These are phyloP conservation scores for Epinephelus moara DNA, from an alignment of 2,113 vertebrate genomes.

Conservation along the genomic window DNA sequence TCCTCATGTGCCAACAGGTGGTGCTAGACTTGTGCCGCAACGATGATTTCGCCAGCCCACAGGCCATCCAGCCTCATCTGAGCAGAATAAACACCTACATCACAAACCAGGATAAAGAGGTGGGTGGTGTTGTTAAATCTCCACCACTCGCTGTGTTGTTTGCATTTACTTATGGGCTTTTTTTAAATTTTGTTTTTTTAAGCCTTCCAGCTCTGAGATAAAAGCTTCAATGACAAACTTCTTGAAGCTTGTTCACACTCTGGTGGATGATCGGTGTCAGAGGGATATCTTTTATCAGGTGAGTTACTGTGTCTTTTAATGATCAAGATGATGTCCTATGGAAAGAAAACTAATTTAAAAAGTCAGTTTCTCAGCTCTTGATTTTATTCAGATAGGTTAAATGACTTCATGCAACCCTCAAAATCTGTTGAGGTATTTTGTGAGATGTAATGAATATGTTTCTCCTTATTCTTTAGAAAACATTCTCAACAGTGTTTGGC, in stretches of 20 bases:
- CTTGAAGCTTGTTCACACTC: constrained; percentile 42
- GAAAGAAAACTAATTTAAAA: background rate
- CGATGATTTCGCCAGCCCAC: constrained; percentile 20
- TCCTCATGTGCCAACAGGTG: constrained; percentile 44
- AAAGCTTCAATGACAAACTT: constrained; percentile 41
- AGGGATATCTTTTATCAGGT: constrained; percentile 62
- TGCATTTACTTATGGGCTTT: background rate
- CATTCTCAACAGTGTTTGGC: constrained; percentile 76
- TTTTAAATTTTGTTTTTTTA: background rate
- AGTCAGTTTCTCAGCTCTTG: background rate
- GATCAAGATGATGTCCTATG: background rate
- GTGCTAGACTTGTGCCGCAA: constrained; percentile 63
- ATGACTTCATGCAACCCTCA: background rate
- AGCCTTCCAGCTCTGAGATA: constrained; percentile 28
- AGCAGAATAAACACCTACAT: constrained; percentile 41
- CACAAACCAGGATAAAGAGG: constrained; percentile 18
- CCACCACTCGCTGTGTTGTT: background rate
- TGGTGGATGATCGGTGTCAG: constrained; percentile 38
- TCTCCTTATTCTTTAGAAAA: constrained; percentile 59
- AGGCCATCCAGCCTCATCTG: constrained; percentile 51
- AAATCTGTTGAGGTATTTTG: background rate
- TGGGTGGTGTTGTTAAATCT: constrained; percentile 3
- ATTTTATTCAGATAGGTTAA: background rate
- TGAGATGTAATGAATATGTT: background rate
- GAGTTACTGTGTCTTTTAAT: background rate